Evolutionary conservation across 2,797 vertebrate species (phyloP).

Genomic region (Sebastolobus altivelis): DNA sequence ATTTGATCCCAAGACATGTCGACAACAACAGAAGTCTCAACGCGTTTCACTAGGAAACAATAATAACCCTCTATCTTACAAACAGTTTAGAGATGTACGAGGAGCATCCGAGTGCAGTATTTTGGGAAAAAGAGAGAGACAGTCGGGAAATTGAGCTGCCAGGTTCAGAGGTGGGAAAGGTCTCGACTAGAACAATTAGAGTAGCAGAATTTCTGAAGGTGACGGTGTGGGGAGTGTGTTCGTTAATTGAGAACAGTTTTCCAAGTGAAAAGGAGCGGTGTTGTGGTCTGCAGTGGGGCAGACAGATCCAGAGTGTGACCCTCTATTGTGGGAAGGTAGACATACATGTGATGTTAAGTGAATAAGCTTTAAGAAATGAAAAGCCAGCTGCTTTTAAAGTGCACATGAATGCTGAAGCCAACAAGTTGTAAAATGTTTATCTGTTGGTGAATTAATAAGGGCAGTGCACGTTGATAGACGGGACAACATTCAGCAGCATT

Average conservation of each 20-base stretch:
- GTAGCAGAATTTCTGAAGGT: slow-evolving; percentile 9
- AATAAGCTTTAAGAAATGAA: no score
- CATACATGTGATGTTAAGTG: not conserved
- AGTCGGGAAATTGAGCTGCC: not conserved
- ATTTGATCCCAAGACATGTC: slow-evolving; percentile 43
- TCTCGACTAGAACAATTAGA: slow-evolving; percentile 1
- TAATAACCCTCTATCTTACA: slow-evolving; percentile 10
- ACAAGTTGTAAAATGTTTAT: not conserved
- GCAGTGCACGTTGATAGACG: not conserved
- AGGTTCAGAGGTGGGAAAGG: not conserved
- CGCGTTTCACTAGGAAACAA: slow-evolving; percentile 13
- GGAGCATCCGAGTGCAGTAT: not conserved
- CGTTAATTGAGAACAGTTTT: slow-evolving; percentile 19
- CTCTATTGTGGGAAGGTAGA: not conserved
- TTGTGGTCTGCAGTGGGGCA: not conserved
- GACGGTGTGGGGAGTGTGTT: slow-evolving; percentile 9
- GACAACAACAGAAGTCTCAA: slow-evolving; percentile 36
- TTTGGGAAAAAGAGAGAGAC: not conserved
- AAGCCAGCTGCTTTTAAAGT: not conserved
- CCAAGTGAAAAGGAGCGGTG: not conserved
- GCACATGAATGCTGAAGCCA: not conserved
- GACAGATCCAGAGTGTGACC: slow-evolving; percentile 1
- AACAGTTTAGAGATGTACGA: not conserved
- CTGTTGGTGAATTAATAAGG: not conserved
- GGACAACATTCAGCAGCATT: not conserved